Conservation (phyloP, 1,140 invertebrate species). For the Phocides pigmalion region DNA sequence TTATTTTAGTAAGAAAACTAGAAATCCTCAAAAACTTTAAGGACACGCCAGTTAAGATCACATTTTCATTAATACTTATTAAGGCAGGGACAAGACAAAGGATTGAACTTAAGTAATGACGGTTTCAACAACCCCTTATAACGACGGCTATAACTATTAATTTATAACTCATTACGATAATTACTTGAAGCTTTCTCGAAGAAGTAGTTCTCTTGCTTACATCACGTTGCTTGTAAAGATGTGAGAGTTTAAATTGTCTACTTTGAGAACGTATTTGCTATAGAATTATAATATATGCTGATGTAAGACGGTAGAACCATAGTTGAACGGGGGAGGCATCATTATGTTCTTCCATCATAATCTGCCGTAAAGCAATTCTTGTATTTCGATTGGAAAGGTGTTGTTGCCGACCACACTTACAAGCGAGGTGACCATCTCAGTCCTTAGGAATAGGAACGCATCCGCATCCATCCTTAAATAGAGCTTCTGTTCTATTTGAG, state of each 20-base stretch:
- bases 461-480: too few relatives aligned
- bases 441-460: too few relatives aligned
- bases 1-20: slow-evolving; percentile 2
- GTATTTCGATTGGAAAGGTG: too few relatives aligned
- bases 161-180: slow-evolving; percentile 49
- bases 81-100: slow-evolving; percentile 49
- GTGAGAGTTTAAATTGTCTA: neutral
- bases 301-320: too few relatives aligned
- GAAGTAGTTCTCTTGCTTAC: slow-evolving; percentile 15
- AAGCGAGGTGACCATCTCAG: too few relatives aligned
- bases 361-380: too few relatives aligned
- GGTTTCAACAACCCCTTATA: slow-evolving; percentile 46
- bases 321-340: too few relatives aligned
- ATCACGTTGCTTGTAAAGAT: slow-evolving; percentile 16
- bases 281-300: too few relatives aligned
- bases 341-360: too few relatives aligned
- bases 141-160: slow-evolving; percentile 43
- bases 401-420: too few relatives aligned
- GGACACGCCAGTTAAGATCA: slow-evolving; percentile 8
- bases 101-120: slow-evolving; percentile 41
- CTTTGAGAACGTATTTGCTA: neutral
- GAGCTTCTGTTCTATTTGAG: too few relatives aligned
- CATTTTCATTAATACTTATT: slow-evolving; percentile 50
- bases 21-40: slow-evolving; percentile 4
- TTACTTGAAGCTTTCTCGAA: slow-evolving; percentile 36